Conservation (phyloP, 2,113 vertebrate genomes). For the Scartelaos histophorus region DNA sequence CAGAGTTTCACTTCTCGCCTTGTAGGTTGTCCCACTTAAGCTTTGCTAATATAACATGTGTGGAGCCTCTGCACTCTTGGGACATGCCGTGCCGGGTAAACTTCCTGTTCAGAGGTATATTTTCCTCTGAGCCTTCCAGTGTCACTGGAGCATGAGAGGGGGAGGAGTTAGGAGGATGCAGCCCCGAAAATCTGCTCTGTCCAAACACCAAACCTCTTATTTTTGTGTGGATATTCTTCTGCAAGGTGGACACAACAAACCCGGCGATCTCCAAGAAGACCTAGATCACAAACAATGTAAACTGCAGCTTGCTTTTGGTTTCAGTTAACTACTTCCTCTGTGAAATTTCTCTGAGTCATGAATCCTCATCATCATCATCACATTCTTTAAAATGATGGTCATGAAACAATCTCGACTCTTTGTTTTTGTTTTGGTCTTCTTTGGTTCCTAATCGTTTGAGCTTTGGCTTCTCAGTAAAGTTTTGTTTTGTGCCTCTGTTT, state of each 20-base stretch:
- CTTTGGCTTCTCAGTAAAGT: not conserved
- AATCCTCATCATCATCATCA: too few species aligned
- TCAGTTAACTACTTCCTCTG: not conserved
- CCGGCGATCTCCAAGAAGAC: not conserved
- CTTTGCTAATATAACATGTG: conserved; percentile 35
- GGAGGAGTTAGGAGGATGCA: conserved; percentile 53
- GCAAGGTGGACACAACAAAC: not conserved
- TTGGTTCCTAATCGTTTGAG: not conserved
- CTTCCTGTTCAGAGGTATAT: conserved; percentile 51
- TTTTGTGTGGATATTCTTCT: not conserved
- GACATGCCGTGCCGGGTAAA: conserved; percentile 43
- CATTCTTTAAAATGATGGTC: too few species aligned
- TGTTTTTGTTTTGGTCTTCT: not conserved
- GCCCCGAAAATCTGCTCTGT: conserved; percentile 46
- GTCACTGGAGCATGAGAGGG: conserved; percentile 49
- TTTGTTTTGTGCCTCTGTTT: conserved; percentile 35
- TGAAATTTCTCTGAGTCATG: too few species aligned
- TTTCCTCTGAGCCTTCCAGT: conserved; percentile 33
- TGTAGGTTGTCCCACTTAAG: conserved; percentile 18
- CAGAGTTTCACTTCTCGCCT: not conserved
- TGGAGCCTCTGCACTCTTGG: conserved; percentile 45
- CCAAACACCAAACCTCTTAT: conserved; percentile 2
- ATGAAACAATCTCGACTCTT: not conserved
- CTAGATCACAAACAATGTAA: not conserved
- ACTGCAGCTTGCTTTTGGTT: not conserved